Evolutionary conservation across 2,888 invertebrate species (phyloP), one percentile per base, ranked within the genome.

Genomic region (Isotomurus palustris): DNA sequence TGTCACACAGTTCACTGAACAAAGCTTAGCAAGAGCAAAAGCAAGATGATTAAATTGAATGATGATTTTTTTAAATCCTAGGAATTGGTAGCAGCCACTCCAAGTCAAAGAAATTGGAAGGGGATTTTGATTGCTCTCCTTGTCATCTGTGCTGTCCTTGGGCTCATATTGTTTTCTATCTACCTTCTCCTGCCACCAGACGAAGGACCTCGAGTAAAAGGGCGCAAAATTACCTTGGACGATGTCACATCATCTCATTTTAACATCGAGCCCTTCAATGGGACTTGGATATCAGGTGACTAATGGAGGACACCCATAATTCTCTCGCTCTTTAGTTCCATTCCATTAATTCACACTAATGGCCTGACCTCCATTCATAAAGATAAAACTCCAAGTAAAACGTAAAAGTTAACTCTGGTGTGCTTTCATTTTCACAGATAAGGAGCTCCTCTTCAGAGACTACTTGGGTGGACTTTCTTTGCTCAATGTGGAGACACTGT

Each of bases 91-190:
- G 88, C 88, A 38, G 83, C 87, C 50, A 87, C 89, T 14, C 89
- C 91, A 3, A 88, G 85, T 65, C 85, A 92, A 75, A 81, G 92
- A 65, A 94, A 95, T 80, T 95, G 94, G 93, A 84, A 90, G 43
- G 94, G 94, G 19, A 93, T 95, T 72, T 85, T 88, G 71, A 94
- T 93, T 69, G 92, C 93, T 0, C 79, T 93, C 63, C 81, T 93
- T 72, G 94, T 95, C 69, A 93, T 93, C 70, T 84, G 88, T 22
- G 86, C 88, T 28, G 91, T 93, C 32, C 84, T 91, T 71, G 88
- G 90, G 47, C 83, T 92, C 71, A 92, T 93, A 69, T 86, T 93
- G 69, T 87, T 91, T 78, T 91, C 93, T 71, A 91, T 95, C 73
- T 86, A 92, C 40, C 80, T 94, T 64, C 84, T 94, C 58, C 91